These are phyloP conservation scores for Schizothorax lantsangensis DNA, from an alignment of 2,797 vertebrate species.

Conservation along the genomic window DNA sequence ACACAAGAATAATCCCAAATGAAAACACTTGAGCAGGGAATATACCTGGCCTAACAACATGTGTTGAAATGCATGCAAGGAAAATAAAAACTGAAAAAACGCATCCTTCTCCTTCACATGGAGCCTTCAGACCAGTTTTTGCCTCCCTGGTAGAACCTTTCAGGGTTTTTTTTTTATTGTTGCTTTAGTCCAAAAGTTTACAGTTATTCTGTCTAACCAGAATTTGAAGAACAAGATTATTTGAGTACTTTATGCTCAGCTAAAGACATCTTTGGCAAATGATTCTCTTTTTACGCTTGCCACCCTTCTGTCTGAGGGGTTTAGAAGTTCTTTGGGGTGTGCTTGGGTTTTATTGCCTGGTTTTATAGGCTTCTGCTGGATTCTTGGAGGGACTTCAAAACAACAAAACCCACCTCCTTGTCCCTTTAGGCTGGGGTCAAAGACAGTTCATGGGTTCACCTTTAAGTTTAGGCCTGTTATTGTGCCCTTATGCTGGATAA, in stretches of 20 bases:
- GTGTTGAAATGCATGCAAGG: not conserved
- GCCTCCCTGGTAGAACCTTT: not conserved
- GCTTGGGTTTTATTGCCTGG: slow-evolving; percentile 76
- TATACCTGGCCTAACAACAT: not conserved
- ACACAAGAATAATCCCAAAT: slow-evolving; percentile 36
- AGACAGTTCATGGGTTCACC: slow-evolving; percentile 87
- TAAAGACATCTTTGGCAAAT: not conserved
- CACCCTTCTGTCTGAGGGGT: slow-evolving; percentile 47
- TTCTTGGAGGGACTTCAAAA: slow-evolving; percentile 85
- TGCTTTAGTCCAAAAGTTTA: not conserved
- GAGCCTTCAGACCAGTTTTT: not conserved
- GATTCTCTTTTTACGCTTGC: slow-evolving; percentile 14
- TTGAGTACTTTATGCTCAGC: not conserved
- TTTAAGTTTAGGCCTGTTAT: slow-evolving; percentile 83
- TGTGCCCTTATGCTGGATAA: slow-evolving; percentile 31
- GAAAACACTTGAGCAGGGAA: slow-evolving; percentile 1
- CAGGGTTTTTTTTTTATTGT: not conserved
- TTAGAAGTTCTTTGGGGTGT: slow-evolving; percentile 59
- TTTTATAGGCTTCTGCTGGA: slow-evolving; percentile 82
- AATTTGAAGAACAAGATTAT: slow-evolving; percentile 7
- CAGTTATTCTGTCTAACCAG: not conserved
- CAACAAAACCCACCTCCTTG: slow-evolving; percentile 77
- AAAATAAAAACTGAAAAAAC: not conserved
- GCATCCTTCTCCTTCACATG: not conserved
- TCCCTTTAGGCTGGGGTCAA: slow-evolving; percentile 77